These are phyloP conservation scores for Scolopax mira DNA, from an alignment of 2,113 vertebrate species.

Conservation along the genomic window DNA sequence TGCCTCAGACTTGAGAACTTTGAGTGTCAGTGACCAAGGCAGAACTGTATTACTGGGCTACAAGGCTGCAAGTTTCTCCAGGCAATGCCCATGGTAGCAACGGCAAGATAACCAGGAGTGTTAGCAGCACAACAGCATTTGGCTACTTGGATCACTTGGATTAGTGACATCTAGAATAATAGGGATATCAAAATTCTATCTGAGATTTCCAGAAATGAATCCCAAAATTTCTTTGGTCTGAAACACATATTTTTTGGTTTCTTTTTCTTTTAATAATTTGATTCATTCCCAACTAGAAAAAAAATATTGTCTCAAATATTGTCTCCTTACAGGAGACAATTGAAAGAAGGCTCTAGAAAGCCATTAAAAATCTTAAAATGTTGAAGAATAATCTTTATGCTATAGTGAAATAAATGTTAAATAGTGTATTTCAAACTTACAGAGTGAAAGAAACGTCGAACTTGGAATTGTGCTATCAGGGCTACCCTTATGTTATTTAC, in stretches of 20 bases:
- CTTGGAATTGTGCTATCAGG: background rate
- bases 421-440: background rate
- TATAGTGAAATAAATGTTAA: background rate
- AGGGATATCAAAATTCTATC: background rate
- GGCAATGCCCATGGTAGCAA: background rate
- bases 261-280: background rate
- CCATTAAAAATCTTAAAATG: background rate
- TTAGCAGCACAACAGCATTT: background rate
- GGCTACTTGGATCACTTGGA: background rate
- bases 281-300: background rate
- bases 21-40: accelerated
- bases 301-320: too few relatives aligned
- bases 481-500: background rate
- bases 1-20: background rate
- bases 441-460: background rate
- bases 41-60: background rate
- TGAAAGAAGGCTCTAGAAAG: background rate
- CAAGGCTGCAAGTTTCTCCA: background rate
- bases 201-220: background rate
- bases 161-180: background rate
- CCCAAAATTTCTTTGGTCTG: background rate
- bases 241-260: background rate
- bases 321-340: accelerated
- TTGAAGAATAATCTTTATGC: background rate
- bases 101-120: background rate